Conservation (phyloP, 1,140 invertebrate species). For the Asobara japonica region DNA sequence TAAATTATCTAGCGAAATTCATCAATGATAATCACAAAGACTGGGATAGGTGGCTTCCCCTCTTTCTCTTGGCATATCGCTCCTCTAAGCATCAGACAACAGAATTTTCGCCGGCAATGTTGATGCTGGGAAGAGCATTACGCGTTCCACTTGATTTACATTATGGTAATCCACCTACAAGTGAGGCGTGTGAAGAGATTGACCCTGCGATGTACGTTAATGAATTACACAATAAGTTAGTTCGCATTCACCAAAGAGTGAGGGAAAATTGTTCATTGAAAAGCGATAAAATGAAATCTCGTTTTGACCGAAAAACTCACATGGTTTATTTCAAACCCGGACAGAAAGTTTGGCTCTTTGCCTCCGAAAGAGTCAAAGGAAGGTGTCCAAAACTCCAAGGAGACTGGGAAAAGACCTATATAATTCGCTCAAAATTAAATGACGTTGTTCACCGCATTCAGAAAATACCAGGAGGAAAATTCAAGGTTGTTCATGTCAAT, state of each 20-base stretch:
- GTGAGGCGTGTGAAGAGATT: background rate
- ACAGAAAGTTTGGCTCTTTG: constrained; percentile 30
- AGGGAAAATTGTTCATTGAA: background rate
- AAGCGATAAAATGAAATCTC: constrained; percentile 20
- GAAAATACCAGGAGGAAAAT: too few relatives aligned
- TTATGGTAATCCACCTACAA: background rate
- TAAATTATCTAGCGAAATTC: constrained; percentile 15
- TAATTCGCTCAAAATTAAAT: too few relatives aligned
- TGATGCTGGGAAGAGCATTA: constrained; percentile 4
- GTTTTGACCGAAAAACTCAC: constrained; percentile 14
- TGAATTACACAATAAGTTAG: background rate
- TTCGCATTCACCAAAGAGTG: background rate
- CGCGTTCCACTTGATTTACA: background rate
- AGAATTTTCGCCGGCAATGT: constrained; percentile 22
- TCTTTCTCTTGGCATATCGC: constrained; percentile 26
- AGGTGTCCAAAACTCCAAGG: too few relatives aligned
- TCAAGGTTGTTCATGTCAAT: too few relatives aligned
- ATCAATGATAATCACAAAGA: constrained; percentile 5
- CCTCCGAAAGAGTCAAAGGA: too few relatives aligned
- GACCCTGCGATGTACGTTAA: background rate
- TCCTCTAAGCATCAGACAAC: constrained; percentile 24
- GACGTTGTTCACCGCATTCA: too few relatives aligned
- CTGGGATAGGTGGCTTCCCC: constrained; percentile 23
- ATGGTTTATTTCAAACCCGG: constrained; percentile 23
- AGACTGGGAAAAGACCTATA: too few relatives aligned